Conservation (phyloP, 1,140 invertebrate species). For the Neelides sp. region DNA sequence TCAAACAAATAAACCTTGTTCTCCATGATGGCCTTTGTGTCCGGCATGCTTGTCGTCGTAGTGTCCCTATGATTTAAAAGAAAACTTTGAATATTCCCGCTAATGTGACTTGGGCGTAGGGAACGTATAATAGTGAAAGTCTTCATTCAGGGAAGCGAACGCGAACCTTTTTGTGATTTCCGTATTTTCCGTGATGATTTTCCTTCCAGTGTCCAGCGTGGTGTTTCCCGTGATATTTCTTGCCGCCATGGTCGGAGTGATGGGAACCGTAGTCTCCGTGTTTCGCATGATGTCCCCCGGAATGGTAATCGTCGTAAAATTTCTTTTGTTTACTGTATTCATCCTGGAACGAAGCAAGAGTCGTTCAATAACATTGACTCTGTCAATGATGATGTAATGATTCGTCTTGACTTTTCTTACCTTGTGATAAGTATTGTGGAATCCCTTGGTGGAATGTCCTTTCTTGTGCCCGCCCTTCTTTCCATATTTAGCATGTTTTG, state of each 20-base stretch:
- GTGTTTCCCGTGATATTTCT: constrained; percentile 26
- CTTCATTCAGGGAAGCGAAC: too few species aligned
- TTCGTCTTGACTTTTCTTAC: constrained; percentile 4
- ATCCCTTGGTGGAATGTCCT: constrained; percentile 28
- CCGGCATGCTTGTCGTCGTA: constrained; percentile 22
- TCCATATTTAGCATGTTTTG: constrained; percentile 26
- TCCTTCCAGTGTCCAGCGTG: constrained; percentile 29
- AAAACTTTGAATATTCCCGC: too few species aligned
- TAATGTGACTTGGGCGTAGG: too few species aligned
- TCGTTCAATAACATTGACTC: neutral
- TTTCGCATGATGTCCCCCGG: constrained; percentile 26
- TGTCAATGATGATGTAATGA: neutral
- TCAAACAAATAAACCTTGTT: constrained; percentile 4
- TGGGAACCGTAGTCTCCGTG: constrained; percentile 27
- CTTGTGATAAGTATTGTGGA: constrained; percentile 30
- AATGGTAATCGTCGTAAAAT: constrained; percentile 30
- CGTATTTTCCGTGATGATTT: constrained; percentile 27
- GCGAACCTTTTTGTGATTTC: constrained; percentile 24
- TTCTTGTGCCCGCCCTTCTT: constrained; percentile 27
- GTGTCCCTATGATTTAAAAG: constrained; percentile 12
- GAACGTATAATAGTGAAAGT: too few species aligned
- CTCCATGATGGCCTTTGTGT: constrained; percentile 19
- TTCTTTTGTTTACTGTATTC: constrained; percentile 30
- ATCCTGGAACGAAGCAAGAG: constrained; percentile 5
- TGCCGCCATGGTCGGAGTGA: constrained; percentile 24